phyloP scores from a whole-genome alignment of 1,140 invertebrate genomes.

The Drosophila quadrilineata region DNA sequence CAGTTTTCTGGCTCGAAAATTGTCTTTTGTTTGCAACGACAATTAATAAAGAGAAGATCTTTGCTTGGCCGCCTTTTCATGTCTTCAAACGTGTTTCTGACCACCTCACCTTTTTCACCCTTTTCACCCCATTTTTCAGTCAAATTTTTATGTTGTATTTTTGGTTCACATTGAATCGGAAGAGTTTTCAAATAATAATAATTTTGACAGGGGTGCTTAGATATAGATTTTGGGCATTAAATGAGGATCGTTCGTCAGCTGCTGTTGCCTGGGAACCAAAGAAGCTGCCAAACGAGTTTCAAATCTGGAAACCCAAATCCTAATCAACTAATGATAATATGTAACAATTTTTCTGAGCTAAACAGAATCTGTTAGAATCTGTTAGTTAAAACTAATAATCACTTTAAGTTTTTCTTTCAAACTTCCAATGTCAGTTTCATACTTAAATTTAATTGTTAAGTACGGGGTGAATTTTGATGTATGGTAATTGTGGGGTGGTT shows the following conservation, averaged over 20 bases:
- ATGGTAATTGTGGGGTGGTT: constrained; percentile 45
- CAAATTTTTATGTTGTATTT: too few relatives aligned
- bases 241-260: constrained; percentile 29
- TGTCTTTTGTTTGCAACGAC: constrained; percentile 62
- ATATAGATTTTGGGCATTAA: too few relatives aligned
- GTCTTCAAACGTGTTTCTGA: constrained; percentile 67
- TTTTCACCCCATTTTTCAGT: constrained; percentile 30
- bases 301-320: neutral
- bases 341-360: neutral
- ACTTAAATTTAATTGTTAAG: constrained; percentile 34
- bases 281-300: constrained; percentile 59
- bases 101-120: constrained; percentile 73
- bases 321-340: neutral
- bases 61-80: constrained; percentile 39
- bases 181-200: constrained; percentile 51
- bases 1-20: constrained; percentile 47
- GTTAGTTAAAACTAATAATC: too few relatives aligned
- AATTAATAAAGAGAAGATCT: constrained; percentile 74
- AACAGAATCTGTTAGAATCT: neutral
- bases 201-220: constrained; percentile 52
- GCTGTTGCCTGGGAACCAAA: constrained; percentile 60
- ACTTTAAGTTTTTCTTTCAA: too few relatives aligned
- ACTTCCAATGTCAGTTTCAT: neutral
- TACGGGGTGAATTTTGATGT: too few relatives aligned
- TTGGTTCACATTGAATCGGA: constrained; percentile 43